phyloP scores from a whole-genome alignment of 2,888 invertebrate species.

The Trissonchulus latispiculum region DNA sequence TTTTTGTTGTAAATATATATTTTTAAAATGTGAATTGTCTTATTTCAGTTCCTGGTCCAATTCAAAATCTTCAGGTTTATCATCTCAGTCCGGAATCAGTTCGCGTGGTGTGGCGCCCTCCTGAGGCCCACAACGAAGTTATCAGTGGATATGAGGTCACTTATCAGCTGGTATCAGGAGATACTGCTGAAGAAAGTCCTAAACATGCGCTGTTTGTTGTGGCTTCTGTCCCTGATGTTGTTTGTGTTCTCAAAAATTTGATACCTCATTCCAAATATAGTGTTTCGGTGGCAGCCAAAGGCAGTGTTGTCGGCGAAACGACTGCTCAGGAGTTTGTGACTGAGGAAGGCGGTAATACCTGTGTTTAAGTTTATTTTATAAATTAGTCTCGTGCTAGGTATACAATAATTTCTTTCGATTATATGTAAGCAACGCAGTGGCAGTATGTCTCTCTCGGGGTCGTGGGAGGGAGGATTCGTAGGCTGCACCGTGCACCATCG shows the following conservation, averaged over 20 bases:
- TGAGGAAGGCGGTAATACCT: neutral
- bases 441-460: no score
- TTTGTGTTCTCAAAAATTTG: conserved; percentile 38
- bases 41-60: conserved; percentile 37
- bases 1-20: no score
- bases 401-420: no score
- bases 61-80: conserved; percentile 33
- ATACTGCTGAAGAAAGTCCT: conserved; percentile 34
- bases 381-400: no score
- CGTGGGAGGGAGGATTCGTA: no score
- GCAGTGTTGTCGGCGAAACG: conserved; percentile 34
- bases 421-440: no score
- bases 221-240: no score
- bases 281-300: conserved; percentile 40
- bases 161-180: conserved; percentile 39
- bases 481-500: no score
- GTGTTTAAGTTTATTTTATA: neutral
- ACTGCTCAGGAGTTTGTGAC: conserved; percentile 32
- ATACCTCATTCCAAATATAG: conserved; percentile 41
- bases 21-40: no score
- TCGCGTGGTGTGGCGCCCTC: conserved; percentile 38
- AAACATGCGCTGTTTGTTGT: conserved; percentile 34
- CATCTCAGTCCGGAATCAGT: conserved; percentile 32
- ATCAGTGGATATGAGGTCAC: conserved; percentile 41
- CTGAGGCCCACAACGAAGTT: conserved; percentile 38